Evolutionary conservation across 2,797 vertebrate genomes (phyloP).

Genomic region (Oophaga sylvatica): DNA sequence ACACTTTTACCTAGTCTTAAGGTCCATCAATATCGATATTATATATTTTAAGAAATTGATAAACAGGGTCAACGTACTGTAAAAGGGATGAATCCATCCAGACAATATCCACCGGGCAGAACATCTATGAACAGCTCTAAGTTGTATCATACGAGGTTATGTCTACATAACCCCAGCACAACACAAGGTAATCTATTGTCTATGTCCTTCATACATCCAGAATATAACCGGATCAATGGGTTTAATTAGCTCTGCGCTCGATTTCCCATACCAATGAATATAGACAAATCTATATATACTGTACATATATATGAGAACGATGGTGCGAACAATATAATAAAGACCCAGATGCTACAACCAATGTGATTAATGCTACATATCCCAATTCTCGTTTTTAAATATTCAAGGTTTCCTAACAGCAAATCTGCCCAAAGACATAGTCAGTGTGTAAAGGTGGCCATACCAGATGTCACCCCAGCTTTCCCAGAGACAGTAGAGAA

Average conservation of each 20-base stretch:
- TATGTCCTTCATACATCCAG: conserved; percentile 29
- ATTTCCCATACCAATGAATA: neutral
- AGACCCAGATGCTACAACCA: too few relatives aligned
- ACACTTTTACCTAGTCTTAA: neutral
- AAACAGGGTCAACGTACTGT: neutral
- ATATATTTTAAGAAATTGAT: neutral
- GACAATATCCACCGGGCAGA: neutral
- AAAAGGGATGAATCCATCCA: neutral
- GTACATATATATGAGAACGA: neutral
- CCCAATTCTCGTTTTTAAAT: neutral
- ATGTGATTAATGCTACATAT: too few relatives aligned
- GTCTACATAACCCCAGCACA: neutral
- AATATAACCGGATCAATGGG: conserved; percentile 14
- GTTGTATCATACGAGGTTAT: neutral
- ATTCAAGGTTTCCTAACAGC: neutral
- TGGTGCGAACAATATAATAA: neutral
- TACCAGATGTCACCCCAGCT: too few relatives aligned
- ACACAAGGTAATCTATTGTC: neutral
- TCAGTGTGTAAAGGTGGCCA: too few relatives aligned
- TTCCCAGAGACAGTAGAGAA: too few relatives aligned
- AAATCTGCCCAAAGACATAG: neutral
- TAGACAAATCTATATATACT: conserved; percentile 21
- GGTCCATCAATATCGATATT: neutral
- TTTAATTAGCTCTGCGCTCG: conserved; percentile 22
- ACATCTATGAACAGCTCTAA: neutral